Base-by-base conservation (phyloP, 2,113 vertebrate genomes). In the Ifrita kowaldi region DNA sequence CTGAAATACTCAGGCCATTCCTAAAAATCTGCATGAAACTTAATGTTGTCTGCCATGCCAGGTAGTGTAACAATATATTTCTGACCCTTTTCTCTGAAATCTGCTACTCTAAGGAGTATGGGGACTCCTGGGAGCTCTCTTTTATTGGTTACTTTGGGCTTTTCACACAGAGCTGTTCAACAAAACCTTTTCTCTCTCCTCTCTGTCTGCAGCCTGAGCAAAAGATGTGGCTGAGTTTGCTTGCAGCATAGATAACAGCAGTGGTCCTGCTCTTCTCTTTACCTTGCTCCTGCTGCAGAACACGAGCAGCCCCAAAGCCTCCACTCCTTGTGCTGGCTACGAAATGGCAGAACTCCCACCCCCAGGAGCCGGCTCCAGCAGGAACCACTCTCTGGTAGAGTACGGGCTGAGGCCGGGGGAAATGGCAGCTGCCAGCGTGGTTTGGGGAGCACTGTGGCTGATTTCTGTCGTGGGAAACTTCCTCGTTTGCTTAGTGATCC, bases 401-500 rank as follows among this genome's bases (percentile, higher is more conserved):
- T 97, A 98, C 0, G 93, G 96, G 7, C 97, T 98, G 75, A 96
- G 86, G 6, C 88, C 97, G 0, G 98, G 95, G 4, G 99, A 99
- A 90, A 97, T 98, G 2, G 98, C 98, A 9, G 46, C 98, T 5
- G 97, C 98, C 82, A 95, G 98, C 87, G 35, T 98, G 68, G 93
- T 98, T 57, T 98, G 98, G 30, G 98, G 97, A 30, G 63, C 90
- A 0, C 67, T 99, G 46, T 99, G 99, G 99, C 90, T 99, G 67
- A 85, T 99, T 20, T 99, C 99, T 1, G 22, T 99, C 84, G 85
- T 98, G 26, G 99, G 99, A 56, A 99, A 99, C 82, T 98, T 98
- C 15, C 98, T 99, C 0, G 98, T 99, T 16, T 99, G 99, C 88
- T 62, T 99, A 84, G 99, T 99, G 85, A 99, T 99, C 97, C 98